These are phyloP conservation scores for Malurus cyaneus DNA, from an alignment of 2,113 vertebrate species.

Conservation along the genomic window DNA sequence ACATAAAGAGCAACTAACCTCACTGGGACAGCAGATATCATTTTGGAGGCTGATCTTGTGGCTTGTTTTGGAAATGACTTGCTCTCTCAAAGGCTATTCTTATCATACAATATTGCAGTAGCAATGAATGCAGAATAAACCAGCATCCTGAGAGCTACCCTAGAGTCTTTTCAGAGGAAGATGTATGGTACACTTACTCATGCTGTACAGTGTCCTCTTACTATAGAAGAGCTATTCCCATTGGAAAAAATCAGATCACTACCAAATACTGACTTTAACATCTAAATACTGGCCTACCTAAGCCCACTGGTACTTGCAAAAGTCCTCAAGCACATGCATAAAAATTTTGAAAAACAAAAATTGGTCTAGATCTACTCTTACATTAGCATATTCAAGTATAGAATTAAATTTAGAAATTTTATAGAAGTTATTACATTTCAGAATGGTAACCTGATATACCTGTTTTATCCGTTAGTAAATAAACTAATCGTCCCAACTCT, in stretches of 20 bases:
- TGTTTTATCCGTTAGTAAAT: slow-evolving; percentile 96
- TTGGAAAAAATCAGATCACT: neutral
- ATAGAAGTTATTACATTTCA: neutral
- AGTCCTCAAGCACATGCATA: neutral
- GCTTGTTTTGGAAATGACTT: neutral
- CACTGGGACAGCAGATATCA: neutral
- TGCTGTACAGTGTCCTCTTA: neutral
- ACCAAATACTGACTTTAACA: neutral
- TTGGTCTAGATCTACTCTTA: neutral
- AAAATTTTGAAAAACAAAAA: neutral
- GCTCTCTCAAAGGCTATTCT: neutral
- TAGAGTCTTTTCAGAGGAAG: neutral
- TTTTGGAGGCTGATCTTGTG: neutral
- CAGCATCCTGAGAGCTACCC: neutral
- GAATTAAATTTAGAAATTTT: neutral
- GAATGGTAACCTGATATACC: slow-evolving; percentile 73
- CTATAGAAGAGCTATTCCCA: neutral
- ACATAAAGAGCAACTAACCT: neutral
- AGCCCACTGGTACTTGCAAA: neutral
- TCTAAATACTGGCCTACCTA: neutral
- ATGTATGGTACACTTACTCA: neutral
- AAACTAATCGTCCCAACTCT: slow-evolving; percentile 92
- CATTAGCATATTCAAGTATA: neutral
- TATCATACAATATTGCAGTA: neutral
- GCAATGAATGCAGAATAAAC: neutral